Percentiles rank a stretch among this genome's conserved stretches.
These are phyloP conservation scores for Acrobasis suavella DNA, from an alignment of 2,888 invertebrate species.

Conservation along the genomic window DNA sequence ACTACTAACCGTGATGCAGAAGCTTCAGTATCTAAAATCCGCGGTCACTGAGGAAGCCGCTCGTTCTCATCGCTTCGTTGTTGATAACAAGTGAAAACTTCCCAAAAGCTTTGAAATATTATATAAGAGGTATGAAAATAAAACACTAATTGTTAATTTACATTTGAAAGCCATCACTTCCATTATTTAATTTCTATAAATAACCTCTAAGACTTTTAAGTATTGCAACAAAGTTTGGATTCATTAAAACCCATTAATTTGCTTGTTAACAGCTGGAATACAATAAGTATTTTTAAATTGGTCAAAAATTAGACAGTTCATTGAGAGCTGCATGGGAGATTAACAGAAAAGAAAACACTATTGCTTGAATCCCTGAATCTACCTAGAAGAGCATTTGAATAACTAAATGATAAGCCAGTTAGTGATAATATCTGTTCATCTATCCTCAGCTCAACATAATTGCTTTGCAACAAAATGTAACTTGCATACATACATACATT, in stretches of 20 bases:
- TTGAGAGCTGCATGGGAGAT: constrained; percentile 11
- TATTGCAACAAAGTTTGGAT: neutral
- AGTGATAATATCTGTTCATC: neutral
- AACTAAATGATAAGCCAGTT: constrained; percentile 15
- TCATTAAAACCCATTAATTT: constrained; percentile 15
- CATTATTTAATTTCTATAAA: too few relatives aligned
- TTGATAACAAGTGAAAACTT: constrained; percentile 6
- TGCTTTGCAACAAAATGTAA: too few relatives aligned
- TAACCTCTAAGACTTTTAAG: constrained; percentile 9
- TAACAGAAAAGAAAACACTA: constrained; percentile 19
- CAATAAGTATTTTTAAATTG: constrained; percentile 14
- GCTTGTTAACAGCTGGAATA: constrained; percentile 3
- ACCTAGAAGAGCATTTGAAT: constrained; percentile 17
- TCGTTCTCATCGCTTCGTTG: neutral
- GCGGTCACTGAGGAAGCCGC: neutral
- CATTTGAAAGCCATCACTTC: too few relatives aligned
- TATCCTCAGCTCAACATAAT: neutral
- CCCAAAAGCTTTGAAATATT: constrained; percentile 1
- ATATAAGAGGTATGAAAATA: constrained; percentile 14
- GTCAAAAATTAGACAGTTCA: constrained; percentile 19
- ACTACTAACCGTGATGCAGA: too few relatives aligned
- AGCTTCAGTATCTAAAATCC: neutral
- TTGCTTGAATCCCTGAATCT: constrained; percentile 14
- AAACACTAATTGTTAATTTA: too few relatives aligned
- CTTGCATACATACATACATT: too few relatives aligned